Evolutionary conservation across 2,797 vertebrate species (phyloP).

Genomic region (Lepidocolaptes lacrymiger): DNA sequence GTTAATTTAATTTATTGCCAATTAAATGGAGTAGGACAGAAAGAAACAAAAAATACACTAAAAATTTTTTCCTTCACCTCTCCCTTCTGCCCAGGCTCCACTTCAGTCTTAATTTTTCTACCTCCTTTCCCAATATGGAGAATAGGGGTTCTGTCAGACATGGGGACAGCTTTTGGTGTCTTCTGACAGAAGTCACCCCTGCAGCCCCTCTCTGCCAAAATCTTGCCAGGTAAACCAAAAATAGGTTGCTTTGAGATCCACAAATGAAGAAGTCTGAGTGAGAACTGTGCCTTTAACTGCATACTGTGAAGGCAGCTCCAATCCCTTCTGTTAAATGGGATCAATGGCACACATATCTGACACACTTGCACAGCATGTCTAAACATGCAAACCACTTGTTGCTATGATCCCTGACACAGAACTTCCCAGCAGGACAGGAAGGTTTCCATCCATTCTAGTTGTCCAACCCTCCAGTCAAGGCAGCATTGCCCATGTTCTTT

Average conservation of each 20-base stretch:
- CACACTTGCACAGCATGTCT: neutral
- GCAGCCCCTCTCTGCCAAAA: neutral
- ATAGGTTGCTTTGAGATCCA: neutral
- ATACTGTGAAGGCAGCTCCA: neutral
- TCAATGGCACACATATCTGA: neutral
- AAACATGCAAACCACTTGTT: neutral
- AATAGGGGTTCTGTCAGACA: neutral
- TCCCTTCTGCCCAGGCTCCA: neutral
- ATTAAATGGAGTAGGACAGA: neutral
- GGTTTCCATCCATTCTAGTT: neutral
- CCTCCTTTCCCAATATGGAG: neutral
- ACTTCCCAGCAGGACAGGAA: neutral
- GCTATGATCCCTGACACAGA: rapidly evolving
- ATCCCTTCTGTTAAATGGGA: neutral
- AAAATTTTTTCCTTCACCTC: neutral
- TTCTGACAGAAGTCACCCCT: neutral
- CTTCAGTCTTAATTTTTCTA: neutral
- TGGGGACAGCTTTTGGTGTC: neutral
- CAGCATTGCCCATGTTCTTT: neutral
- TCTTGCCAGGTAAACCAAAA: neutral
- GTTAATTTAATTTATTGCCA: neutral
- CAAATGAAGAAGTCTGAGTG: neutral
- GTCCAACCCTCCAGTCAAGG: neutral
- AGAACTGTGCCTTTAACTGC: neutral
- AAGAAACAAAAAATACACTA: neutral